phyloP scores from a whole-genome alignment of 1,140 invertebrate species.

The Halesus radiatus region DNA sequence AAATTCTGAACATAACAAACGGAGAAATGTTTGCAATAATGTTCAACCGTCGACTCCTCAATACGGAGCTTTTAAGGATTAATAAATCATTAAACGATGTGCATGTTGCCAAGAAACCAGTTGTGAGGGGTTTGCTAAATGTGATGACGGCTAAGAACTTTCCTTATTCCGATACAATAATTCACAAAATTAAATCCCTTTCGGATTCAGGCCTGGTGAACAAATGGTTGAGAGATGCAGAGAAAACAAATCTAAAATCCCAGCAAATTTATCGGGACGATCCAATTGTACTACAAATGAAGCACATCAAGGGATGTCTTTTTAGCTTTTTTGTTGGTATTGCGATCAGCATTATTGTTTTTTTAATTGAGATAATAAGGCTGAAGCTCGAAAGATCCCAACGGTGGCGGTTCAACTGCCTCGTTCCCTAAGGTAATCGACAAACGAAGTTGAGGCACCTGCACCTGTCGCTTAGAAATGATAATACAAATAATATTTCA shows the following conservation, averaged over 20 bases:
- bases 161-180: not conserved
- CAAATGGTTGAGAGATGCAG: not conserved
- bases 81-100: constrained; percentile 9
- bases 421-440: too few relatives aligned
- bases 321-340: not conserved
- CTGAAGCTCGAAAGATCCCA: too few relatives aligned
- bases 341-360: not conserved
- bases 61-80: too few relatives aligned
- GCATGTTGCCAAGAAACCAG: not conserved
- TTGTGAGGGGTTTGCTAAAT: not conserved
- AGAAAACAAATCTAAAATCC: not conserved
- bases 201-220: not conserved
- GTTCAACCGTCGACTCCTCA: too few relatives aligned
- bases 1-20: not conserved
- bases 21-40: constrained; percentile 7
- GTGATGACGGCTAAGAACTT: constrained; percentile 11
- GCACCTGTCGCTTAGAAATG: too few relatives aligned
- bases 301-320: constrained; percentile 17
- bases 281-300: constrained; percentile 11
- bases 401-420: too few relatives aligned
- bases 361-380: not conserved
- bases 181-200: not conserved
- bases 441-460: too few relatives aligned
- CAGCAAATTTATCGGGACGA: not conserved
- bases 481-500: too few relatives aligned